These are phyloP conservation scores for Spongilla lacustris DNA, from an alignment of 37 sponge, comb jelly and placozoan species.

Conservation along the genomic window DNA sequence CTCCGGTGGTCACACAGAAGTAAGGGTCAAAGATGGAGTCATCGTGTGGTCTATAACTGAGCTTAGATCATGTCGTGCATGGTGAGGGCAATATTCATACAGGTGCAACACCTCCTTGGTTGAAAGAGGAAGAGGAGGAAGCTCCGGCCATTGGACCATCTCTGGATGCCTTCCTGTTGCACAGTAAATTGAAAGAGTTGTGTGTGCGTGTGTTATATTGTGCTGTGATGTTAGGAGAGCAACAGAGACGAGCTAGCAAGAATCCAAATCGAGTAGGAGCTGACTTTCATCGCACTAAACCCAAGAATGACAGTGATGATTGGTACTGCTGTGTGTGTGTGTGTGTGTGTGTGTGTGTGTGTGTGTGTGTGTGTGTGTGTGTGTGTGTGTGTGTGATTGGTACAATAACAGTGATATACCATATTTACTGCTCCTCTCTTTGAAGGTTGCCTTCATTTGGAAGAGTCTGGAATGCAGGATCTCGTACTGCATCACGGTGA, in stretches of 20 bases:
- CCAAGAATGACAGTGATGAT: not conserved
- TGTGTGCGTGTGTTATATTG: not conserved
- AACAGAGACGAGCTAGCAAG: slow-evolving; percentile 25
- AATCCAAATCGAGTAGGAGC: slow-evolving; percentile 87
- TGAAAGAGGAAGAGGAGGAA: slow-evolving; percentile 42
- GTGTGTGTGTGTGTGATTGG: slow-evolving; percentile 11
- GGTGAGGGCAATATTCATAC: slow-evolving; percentile 67
- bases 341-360: slow-evolving; percentile 32
- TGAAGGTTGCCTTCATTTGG: slow-evolving; percentile 82
- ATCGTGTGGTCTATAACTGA: slow-evolving; percentile 5
- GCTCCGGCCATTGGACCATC: slow-evolving; percentile 62
- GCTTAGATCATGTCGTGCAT: not conserved
- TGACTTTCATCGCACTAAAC: slow-evolving; percentile 46
- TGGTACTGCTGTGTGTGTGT: not conserved
- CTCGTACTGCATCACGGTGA: slow-evolving; percentile 72
- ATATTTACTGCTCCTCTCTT: not conserved
- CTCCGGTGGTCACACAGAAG: not conserved
- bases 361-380: slow-evolving; percentile 21
- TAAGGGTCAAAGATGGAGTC: not conserved
- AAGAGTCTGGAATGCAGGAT: slow-evolving; percentile 80
- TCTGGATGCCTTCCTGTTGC: slow-evolving; percentile 50
- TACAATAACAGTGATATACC: not conserved
- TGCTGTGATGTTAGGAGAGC: slow-evolving; percentile 38
- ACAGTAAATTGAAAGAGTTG: slow-evolving; percentile 38
- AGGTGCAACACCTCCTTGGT: slow-evolving; percentile 84